Evolutionary conservation across 2,888 invertebrate species (phyloP).

Genomic region (Nipponacmea schrenckii): DNA sequence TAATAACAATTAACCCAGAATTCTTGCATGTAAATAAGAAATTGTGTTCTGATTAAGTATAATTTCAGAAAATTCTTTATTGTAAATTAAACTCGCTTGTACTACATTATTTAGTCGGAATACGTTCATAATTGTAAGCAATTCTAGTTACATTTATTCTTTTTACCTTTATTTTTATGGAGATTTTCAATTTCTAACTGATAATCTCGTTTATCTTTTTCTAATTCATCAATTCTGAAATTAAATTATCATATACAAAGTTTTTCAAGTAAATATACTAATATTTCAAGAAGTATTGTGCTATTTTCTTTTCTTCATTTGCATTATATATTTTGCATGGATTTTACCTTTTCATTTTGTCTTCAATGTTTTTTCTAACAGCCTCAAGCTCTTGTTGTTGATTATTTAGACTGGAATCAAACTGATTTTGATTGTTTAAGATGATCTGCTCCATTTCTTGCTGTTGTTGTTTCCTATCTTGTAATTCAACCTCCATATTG

Average conservation of each 20-base stretch:
- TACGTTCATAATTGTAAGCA: too few relatives aligned
- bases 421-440: neutral
- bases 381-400: neutral
- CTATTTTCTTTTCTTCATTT: too few relatives aligned
- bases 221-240: constrained; percentile 39
- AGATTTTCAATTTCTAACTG: constrained; percentile 44
- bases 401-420: neutral
- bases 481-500: neutral
- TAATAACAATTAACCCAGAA: too few relatives aligned
- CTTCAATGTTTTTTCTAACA: constrained; percentile 15
- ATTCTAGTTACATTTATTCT: neutral
- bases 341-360: too few relatives aligned
- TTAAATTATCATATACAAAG: too few relatives aligned
- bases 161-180: constrained; percentile 52
- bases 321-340: too few relatives aligned
- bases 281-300: too few relatives aligned
- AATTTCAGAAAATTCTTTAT: neutral
- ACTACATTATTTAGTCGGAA: too few relatives aligned
- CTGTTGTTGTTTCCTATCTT: neutral
- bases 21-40: too few relatives aligned
- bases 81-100: too few relatives aligned
- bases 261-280: too few relatives aligned
- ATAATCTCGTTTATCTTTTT: constrained; percentile 40
- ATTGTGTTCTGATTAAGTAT: neutral
- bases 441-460: constrained; percentile 1